Percentiles rank a stretch among this genome's conserved stretches.
Evolutionary conservation across 2,797 vertebrate species (phyloP).

Genomic region (Molossus molossus): DNA sequence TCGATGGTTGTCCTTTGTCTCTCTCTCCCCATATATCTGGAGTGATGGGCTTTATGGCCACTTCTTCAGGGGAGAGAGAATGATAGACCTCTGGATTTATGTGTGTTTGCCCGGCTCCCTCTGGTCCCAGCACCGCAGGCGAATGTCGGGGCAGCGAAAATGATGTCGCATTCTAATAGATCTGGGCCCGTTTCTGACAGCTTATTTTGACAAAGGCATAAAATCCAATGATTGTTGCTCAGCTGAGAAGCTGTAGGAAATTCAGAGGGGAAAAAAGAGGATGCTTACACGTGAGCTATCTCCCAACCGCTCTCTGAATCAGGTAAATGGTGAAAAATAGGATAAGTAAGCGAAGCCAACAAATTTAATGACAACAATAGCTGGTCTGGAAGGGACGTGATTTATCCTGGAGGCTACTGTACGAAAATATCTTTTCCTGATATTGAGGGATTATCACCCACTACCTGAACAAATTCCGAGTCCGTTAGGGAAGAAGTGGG

Average conservation of each 20-base stretch:
- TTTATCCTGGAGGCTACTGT: background rate
- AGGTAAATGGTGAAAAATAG: slow-evolving; percentile 40
- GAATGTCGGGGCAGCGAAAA: slow-evolving; percentile 64
- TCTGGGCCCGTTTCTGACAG: slow-evolving; percentile 68
- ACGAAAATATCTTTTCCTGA: background rate
- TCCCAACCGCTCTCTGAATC: background rate
- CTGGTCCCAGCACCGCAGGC: slow-evolving; percentile 61
- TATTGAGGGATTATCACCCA: background rate
- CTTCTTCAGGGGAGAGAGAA: slow-evolving; percentile 69
- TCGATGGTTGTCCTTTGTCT: slow-evolving; percentile 66
- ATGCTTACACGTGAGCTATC: background rate
- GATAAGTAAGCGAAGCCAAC: background rate
- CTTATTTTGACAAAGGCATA: slow-evolving; percentile 80
- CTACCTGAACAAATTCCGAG: background rate
- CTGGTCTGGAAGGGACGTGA: background rate
- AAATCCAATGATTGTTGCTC: slow-evolving; percentile 72
- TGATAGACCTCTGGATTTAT: slow-evolving; percentile 77
- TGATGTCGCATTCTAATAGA: slow-evolving; percentile 67
- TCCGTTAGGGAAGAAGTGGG: background rate
- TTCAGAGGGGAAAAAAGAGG: background rate
- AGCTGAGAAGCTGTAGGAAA: slow-evolving; percentile 61
- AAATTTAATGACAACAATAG: background rate
- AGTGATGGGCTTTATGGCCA: slow-evolving; percentile 75
- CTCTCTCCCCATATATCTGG: slow-evolving; percentile 70
- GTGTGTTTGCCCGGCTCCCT: slow-evolving; percentile 55